Evolutionary conservation across 1,140 invertebrate genomes (phyloP).

Genomic region (Nautilus pompilius): DNA sequence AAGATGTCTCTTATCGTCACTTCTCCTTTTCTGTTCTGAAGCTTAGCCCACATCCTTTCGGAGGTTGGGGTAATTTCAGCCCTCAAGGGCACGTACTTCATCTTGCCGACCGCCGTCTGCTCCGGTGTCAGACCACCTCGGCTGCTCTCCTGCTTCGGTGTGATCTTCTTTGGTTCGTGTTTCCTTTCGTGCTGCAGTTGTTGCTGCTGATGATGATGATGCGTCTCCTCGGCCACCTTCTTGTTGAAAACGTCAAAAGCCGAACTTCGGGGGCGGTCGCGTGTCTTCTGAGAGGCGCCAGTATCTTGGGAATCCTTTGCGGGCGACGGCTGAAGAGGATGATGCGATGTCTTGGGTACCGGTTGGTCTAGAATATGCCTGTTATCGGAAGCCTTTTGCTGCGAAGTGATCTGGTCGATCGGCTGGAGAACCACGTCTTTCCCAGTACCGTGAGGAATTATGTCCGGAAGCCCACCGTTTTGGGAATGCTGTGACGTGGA

Average conservation of each 20-base stretch:
- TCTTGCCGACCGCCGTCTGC: conserved; percentile 7
- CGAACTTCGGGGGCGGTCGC: not conserved
- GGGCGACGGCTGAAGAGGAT: conserved; percentile 40
- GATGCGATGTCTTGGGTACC: conserved; percentile 33
- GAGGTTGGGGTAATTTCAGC: conserved; percentile 21
- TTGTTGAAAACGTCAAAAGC: conserved; percentile 6
- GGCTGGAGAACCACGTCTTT: too few relatives aligned
- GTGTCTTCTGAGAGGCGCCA: too few relatives aligned
- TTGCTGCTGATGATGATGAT: conserved; percentile 13
- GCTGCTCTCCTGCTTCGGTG: conserved; percentile 15
- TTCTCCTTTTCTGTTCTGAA: conserved; percentile 40
- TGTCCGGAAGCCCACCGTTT: too few relatives aligned
- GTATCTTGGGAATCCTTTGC: too few relatives aligned
- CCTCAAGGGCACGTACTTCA: not conserved
- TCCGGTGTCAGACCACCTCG: conserved; percentile 3
- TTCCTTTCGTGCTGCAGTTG: conserved; percentile 5
- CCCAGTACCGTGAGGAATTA: too few relatives aligned
- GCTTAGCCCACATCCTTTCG: conserved; percentile 41
- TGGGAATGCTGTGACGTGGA: too few relatives aligned
- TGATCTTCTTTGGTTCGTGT: not conserved
- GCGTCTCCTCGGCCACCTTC: not conserved
- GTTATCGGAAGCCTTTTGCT: too few relatives aligned
- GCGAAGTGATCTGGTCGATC: too few relatives aligned
- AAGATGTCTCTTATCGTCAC: conserved; percentile 46
- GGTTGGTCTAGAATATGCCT: conserved; percentile 43